phyloP scores from a whole-genome alignment of 2,797 vertebrate genomes.

The Pelochelys cantorii region DNA sequence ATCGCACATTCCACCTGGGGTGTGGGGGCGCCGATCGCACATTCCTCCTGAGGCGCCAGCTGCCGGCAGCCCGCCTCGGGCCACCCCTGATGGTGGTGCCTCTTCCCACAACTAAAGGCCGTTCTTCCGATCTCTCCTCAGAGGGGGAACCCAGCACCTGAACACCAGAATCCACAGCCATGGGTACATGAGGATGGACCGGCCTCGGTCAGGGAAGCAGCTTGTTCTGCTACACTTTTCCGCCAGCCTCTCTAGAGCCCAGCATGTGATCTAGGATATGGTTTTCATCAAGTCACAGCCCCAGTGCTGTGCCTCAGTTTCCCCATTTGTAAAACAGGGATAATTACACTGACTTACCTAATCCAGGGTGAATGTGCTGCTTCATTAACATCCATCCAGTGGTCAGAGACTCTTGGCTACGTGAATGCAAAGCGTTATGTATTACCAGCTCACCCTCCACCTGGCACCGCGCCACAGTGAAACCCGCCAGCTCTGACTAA shows the following conservation, averaged over 20 bases:
- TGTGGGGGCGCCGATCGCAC: no score
- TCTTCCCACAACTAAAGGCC: not conserved
- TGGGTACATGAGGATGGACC: no score
- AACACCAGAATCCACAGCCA: not conserved
- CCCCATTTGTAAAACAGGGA: not conserved
- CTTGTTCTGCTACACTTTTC: not conserved
- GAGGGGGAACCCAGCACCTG: not conserved
- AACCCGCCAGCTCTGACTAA: conserved; percentile 62
- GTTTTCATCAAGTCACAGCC: not conserved
- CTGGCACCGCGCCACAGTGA: not conserved
- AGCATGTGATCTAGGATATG: not conserved
- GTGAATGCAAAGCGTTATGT: not conserved
- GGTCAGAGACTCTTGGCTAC: accelerated
- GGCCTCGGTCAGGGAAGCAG: no score
- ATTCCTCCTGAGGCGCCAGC: no score
- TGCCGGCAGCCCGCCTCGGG: no score
- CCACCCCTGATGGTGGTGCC: not conserved
- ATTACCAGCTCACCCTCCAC: not conserved
- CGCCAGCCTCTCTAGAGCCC: not conserved
- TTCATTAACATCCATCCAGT: accelerated
- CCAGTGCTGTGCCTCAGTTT: conserved; percentile 10
- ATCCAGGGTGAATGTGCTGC: accelerated
- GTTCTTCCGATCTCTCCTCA: not conserved
- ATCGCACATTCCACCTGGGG: no score
- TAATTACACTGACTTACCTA: not conserved